Percentiles rank a stretch among this genome's conserved stretches.
Conservation (phyloP, 2,797 vertebrate genomes). For the Harpagifer antarcticus region DNA sequence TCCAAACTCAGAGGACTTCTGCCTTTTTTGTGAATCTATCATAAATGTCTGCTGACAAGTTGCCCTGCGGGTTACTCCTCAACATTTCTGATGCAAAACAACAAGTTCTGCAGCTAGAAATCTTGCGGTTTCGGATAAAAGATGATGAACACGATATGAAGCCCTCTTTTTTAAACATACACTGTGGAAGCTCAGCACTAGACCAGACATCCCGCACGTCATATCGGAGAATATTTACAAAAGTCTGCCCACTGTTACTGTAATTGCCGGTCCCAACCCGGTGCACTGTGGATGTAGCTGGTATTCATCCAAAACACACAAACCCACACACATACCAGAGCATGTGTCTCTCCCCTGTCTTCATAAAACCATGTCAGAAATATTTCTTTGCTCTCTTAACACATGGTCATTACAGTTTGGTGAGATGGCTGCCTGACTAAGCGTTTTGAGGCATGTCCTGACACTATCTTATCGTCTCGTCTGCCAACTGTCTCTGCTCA, state of each 20-base stretch:
- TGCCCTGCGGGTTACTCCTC: conserved; percentile 37
- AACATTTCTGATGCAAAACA: conserved; percentile 39
- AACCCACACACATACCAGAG: conserved; percentile 72
- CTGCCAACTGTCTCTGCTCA: conserved; percentile 75
- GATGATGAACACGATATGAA: conserved; percentile 39
- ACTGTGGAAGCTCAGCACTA: conserved; percentile 45
- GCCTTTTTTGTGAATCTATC: conserved; percentile 21
- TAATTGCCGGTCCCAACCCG: conserved; percentile 72
- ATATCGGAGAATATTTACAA: conserved; percentile 67
- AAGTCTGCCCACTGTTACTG: conserved; percentile 63
- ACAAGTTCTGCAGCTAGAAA: conserved; percentile 40
- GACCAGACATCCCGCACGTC: conserved; percentile 56
- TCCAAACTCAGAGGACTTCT: not conserved
- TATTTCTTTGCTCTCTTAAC: conserved; percentile 75
- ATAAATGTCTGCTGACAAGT: conserved; percentile 56
- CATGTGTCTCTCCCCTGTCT: conserved; percentile 60
- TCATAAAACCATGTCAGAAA: conserved; percentile 78
- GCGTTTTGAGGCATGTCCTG: conserved; percentile 77
- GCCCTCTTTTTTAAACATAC: conserved; percentile 46
- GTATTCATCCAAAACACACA: conserved; percentile 75
- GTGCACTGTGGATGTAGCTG: conserved; percentile 66
- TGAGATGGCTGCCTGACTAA: conserved; percentile 78
- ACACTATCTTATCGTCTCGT: conserved; percentile 69
- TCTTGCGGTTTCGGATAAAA: conserved; percentile 58
- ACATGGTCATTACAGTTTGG: conserved; percentile 81